A percentile compares a stretch with the other conserved stretches of the same genome.
These are phyloP conservation scores for Brachionus koreanus DNA, from an alignment of 1,140 invertebrate genomes.

Conservation along the genomic window DNA sequence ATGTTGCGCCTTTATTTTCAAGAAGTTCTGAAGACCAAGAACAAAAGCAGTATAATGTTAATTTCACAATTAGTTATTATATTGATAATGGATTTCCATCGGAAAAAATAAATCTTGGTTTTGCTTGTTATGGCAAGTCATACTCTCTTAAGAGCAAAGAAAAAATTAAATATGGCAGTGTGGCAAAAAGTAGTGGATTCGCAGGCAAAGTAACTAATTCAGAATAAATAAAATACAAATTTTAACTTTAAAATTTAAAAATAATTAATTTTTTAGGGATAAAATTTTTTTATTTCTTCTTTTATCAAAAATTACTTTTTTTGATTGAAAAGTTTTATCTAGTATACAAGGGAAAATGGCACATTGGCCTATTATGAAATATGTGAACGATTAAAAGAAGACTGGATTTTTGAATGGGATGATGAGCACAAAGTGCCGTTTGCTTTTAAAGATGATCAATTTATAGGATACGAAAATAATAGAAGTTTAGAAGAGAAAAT, in stretches of 20 bases:
- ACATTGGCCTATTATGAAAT: slow-evolving; percentile 87
- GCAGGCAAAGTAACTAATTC: slow-evolving; percentile 67
- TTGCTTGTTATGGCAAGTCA: slow-evolving; percentile 85
- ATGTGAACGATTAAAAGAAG: slow-evolving; percentile 58
- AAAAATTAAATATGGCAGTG: slow-evolving; percentile 81
- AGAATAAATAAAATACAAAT: neutral
- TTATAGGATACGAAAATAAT: slow-evolving; percentile 85
- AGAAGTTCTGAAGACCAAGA: slow-evolving; percentile 45
- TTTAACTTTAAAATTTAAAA: neutral
- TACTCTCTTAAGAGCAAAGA: slow-evolving; percentile 70
- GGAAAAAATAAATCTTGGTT: slow-evolving; percentile 58
- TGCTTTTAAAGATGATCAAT: slow-evolving; percentile 78
- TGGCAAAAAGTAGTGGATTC: slow-evolving; percentile 70
- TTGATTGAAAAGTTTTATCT: too few species aligned
- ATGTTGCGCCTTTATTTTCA: slow-evolving; percentile 54
- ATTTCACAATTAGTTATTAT: slow-evolving; percentile 4
- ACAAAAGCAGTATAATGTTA: slow-evolving; percentile 44
- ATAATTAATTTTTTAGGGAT: too few species aligned
- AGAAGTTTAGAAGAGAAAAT: slow-evolving; percentile 11
- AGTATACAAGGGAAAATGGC: slow-evolving; percentile 72
- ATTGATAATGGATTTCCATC: neutral
- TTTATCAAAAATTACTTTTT: too few species aligned
- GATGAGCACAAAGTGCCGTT: slow-evolving; percentile 60
- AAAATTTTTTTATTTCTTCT: too few species aligned
- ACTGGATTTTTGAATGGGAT: neutral